phyloP scores from a whole-genome alignment of 2,797 vertebrate species.

The Garrulus glandarius region DNA sequence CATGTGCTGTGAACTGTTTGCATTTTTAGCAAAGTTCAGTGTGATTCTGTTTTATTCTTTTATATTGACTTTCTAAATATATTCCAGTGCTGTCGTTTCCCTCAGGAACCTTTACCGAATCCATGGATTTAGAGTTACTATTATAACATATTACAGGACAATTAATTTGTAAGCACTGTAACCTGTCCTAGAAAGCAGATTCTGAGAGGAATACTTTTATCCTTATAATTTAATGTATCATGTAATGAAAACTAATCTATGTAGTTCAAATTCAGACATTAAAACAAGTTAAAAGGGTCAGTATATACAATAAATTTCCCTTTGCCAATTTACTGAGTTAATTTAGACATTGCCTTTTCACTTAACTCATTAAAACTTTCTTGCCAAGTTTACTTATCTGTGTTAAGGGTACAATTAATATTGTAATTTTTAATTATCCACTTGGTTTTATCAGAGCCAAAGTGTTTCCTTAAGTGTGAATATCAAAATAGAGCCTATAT shows the following conservation, averaged over 20 bases:
- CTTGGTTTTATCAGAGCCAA: constrained; percentile 50
- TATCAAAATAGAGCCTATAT: constrained; percentile 37
- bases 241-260: constrained; percentile 50
- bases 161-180: constrained; percentile 20
- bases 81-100: neutral
- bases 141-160: neutral
- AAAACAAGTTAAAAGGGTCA: constrained; percentile 54
- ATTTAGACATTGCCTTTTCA: constrained; percentile 55
- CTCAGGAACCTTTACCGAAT: neutral
- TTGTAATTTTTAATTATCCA: constrained; percentile 66
- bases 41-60: neutral
- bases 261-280: constrained; percentile 45
- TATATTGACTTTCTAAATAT: neutral
- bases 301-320: constrained; percentile 56
- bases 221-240: constrained; percentile 8
- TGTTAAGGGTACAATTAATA: constrained; percentile 59
- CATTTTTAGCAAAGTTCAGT: neutral
- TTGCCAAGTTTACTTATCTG: constrained; percentile 61
- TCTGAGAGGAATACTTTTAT: constrained; percentile 12
- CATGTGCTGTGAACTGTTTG: neutral
- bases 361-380: constrained; percentile 65
- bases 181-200: constrained; percentile 45
- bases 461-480: constrained; percentile 58
- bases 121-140: neutral
- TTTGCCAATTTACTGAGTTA: constrained; percentile 55